Base-by-base conservation (phyloP, 2,797 vertebrate species). In the Bradypodion ventrale region DNA sequence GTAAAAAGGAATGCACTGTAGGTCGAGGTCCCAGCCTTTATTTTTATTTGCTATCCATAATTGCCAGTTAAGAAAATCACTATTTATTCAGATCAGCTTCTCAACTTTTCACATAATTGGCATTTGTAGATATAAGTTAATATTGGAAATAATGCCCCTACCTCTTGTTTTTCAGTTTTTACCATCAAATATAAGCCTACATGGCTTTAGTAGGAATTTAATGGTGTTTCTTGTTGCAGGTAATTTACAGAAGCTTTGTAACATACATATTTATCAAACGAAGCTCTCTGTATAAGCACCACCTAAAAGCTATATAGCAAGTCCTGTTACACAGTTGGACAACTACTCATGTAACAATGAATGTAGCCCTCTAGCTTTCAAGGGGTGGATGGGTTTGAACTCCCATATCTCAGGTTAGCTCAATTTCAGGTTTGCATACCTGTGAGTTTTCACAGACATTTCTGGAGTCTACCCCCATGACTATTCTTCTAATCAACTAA, bases 11-110 rank as follows among this genome's bases (percentile, higher is more conserved):
- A 40, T 75, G 25, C 16, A 74, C 32, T 63, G 16, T 21, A 75
- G 25, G 5, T 65, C 2, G 82, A 23, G 27, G 52, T 62, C 2
- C 21, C 29, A 35, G 21, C 5, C 23, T 25, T 79, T 46, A 27
- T 12, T 85, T 73, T 75, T 66, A 44, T 65, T 73, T 52, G 84
- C 85, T 59, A 78, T 65, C 60, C 68, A 88, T 37, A 44, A 40
- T 69, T 77, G 72, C 62, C 75, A n/a, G 19, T 40, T 81, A 82
- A 83, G 10, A 40, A n/a, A 68, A 23, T 89, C n/a, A 49, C 12
- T 44, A 0, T 75, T 85, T 82, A 49, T 56, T 56, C 27, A 73
- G 68, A 59, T 87, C 87, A 29, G 74, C 72, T n/a, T 83, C 35
- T 10, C 76, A 77, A 1, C 3, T 80, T 89, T 90, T 84, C 52